A percentile compares a stretch with the other conserved stretches of the same genome.
These are phyloP conservation scores for Nestor notabilis DNA, from an alignment of 2,113 vertebrate species.

Conservation along the genomic window DNA sequence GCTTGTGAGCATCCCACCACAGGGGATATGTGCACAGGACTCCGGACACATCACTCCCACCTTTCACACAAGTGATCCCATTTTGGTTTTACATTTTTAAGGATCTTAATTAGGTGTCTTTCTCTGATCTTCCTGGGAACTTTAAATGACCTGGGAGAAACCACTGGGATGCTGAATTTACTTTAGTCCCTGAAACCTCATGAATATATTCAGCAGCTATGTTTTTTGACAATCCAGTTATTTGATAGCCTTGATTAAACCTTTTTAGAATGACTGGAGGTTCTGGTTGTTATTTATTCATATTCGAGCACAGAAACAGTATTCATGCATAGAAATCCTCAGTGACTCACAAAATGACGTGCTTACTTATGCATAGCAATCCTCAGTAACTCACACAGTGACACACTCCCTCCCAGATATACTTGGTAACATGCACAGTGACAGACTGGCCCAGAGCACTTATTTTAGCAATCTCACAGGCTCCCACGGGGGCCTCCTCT, in stretches of 20 bases:
- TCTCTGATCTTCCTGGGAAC: not conserved
- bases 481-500: not conserved
- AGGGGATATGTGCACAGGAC: not conserved
- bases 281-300: constrained; percentile 47
- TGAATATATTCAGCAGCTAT: constrained; percentile 5
- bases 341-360: not conserved
- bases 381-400: not conserved
- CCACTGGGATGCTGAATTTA: not conserved
- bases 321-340: constrained; percentile 26
- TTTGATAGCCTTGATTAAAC: constrained; percentile 58
- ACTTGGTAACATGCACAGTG: not conserved
- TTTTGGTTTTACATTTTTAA: not conserved
- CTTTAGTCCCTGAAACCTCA: not conserved
- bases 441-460: not conserved
- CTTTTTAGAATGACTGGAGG: constrained; percentile 40
- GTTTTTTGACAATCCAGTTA: constrained; percentile 31
- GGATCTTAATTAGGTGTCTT: not conserved
- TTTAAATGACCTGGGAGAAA: not conserved
- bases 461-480: not conserved
- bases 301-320: not conserved
- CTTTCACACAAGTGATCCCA: not conserved
- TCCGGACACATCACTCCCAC: not conserved
- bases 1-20: not conserved
- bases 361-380: constrained; percentile 28
- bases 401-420: not conserved